A percentile compares a stretch with the other conserved stretches of the same genome.
Conservation (phyloP, 2,888 invertebrate species). For the Lepas anatifera region DNA sequence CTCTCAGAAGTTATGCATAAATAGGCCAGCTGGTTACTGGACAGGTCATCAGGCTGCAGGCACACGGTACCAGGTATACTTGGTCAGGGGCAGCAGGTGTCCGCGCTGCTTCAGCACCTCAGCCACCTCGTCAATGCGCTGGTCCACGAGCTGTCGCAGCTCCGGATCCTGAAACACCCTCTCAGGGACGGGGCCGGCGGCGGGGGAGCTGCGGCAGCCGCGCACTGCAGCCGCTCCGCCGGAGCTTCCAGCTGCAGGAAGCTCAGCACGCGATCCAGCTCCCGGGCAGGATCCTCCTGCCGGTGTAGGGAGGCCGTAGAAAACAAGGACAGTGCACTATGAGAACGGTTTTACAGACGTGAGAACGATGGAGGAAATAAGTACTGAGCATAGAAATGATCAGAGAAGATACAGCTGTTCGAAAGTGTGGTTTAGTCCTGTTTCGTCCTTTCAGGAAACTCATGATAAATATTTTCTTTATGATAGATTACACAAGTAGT, state of each 20-base stretch:
- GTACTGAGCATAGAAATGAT: too few relatives aligned
- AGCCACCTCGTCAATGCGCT: background rate
- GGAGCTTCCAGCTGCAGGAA: background rate
- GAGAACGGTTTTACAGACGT: too few relatives aligned
- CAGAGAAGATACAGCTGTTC: too few relatives aligned
- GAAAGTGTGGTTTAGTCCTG: too few relatives aligned
- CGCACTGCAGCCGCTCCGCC: background rate
- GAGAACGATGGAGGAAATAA: too few relatives aligned
- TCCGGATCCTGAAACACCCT: background rate
- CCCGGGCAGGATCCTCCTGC: background rate
- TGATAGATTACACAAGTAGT: too few relatives aligned
- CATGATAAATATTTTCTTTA: too few relatives aligned
- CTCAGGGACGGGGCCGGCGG: background rate
- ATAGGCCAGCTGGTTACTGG: too few relatives aligned
- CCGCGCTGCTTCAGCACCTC: background rate
- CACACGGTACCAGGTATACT: background rate
- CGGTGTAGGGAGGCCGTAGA: background rate
- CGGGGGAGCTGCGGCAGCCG: background rate
- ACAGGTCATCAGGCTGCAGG: too few relatives aligned
- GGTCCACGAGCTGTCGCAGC: background rate
- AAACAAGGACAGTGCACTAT: too few relatives aligned
- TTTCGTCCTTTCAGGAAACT: too few relatives aligned
- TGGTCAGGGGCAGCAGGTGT: background rate
- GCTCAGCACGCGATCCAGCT: background rate
- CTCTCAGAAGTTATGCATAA: too few relatives aligned